Evolutionary conservation across 92 coral and sea anemone genomes (phyloP).

Genomic region (Zoanthus gigantus): DNA sequence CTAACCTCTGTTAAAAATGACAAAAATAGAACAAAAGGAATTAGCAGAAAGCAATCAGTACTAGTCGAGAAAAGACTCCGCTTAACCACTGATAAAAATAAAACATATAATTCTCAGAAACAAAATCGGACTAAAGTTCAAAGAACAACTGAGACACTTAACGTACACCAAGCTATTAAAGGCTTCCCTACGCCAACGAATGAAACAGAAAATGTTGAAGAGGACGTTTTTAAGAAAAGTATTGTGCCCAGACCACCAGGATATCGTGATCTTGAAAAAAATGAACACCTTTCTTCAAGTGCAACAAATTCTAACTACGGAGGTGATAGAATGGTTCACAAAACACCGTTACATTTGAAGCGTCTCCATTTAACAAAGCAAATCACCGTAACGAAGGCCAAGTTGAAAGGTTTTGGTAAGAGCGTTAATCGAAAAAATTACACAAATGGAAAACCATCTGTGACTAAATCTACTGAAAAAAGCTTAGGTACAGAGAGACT

Average conservation of each 20-base stretch:
- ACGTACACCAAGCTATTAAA: neutral
- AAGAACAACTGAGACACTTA: neutral
- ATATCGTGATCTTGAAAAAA: neutral
- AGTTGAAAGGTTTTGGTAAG: neutral
- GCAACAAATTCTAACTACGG: neutral
- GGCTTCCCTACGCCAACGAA: neutral
- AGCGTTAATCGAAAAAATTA: neutral
- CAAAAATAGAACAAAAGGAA: neutral
- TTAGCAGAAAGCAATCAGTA: neutral
- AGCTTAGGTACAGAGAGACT: neutral
- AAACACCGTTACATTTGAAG: neutral
- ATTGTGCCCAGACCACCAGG: constrained; percentile 21
- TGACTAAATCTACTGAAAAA: neutral
- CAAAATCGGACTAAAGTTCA: constrained; percentile 11
- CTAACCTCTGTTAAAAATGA: neutral
- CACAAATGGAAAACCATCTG: neutral
- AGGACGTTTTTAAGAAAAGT: constrained; percentile 30
- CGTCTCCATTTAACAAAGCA: neutral
- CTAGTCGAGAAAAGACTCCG: neutral
- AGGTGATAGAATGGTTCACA: neutral
- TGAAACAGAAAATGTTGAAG: constrained; percentile 14
- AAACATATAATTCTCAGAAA: neutral
- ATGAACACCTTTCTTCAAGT: neutral
- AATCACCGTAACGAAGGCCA: neutral
- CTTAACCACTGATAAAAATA: neutral